These are phyloP conservation scores for Colostygia pectinataria DNA, from an alignment of 2,888 invertebrate species.

Conservation along the genomic window DNA sequence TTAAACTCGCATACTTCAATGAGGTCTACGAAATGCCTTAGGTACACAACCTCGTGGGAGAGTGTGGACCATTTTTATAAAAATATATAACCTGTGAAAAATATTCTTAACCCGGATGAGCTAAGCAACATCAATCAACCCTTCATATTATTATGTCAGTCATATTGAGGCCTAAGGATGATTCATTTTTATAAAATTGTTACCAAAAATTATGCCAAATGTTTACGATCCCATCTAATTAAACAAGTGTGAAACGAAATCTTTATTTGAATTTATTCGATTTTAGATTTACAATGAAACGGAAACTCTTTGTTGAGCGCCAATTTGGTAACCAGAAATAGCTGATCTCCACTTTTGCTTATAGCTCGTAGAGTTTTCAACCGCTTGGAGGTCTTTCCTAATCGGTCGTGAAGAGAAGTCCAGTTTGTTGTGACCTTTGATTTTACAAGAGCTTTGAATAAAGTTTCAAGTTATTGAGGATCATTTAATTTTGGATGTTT, in stretches of 20 bases:
- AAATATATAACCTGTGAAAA: no score
- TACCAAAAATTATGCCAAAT: slow-evolving; percentile 22
- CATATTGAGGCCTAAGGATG: no score
- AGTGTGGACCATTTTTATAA: no score
- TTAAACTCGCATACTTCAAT: no score
- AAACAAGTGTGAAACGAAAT: slow-evolving; percentile 57
- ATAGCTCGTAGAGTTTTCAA: neutral
- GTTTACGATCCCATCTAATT: slow-evolving; percentile 48
- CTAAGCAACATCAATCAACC: no score
- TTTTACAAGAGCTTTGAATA: neutral
- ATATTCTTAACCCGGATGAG: no score
- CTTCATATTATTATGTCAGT: no score
- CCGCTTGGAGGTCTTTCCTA: slow-evolving; percentile 7
- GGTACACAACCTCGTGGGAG: no score
- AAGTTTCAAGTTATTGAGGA: neutral
- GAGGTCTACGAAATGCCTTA: no score
- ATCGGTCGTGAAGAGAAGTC: slow-evolving; percentile 1
- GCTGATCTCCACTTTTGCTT: slow-evolving; percentile 8
- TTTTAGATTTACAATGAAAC: slow-evolving; percentile 49
- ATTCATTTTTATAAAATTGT: no score
- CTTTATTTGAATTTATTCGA: slow-evolving; percentile 51
- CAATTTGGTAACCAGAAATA: slow-evolving; percentile 28
- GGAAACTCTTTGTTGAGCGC: slow-evolving; percentile 47
- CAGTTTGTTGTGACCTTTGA: slow-evolving; percentile 3
- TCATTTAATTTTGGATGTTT: slow-evolving; percentile 8